These are phyloP conservation scores for Acanthopagrus latus DNA, from an alignment of 2,797 vertebrate genomes.

Conservation along the genomic window DNA sequence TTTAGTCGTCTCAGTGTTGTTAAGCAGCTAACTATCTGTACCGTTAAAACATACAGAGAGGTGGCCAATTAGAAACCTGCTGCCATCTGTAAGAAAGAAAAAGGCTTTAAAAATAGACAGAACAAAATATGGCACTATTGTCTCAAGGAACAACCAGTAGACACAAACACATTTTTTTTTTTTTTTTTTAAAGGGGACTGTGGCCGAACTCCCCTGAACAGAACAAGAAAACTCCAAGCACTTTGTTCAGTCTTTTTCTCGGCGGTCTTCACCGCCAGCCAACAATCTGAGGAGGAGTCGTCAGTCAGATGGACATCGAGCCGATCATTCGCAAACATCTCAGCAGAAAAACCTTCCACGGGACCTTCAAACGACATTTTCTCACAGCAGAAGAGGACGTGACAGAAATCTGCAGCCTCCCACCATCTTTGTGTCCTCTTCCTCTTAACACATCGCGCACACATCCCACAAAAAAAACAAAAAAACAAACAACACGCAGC, in stretches of 20 bases:
- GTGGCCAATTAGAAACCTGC: slow-evolving; percentile 81
- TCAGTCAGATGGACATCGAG: slow-evolving; percentile 60
- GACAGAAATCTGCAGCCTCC: slow-evolving; percentile 25
- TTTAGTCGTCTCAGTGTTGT: slow-evolving; percentile 68
- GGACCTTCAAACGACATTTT: slow-evolving; percentile 35
- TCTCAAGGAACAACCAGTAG: slow-evolving; percentile 79
- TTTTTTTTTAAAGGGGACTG: slow-evolving; percentile 62
- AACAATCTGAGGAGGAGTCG: slow-evolving; percentile 43
- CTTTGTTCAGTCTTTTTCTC: slow-evolving; percentile 57
- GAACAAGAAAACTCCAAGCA: slow-evolving; percentile 44
- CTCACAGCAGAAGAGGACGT: slow-evolving; percentile 23
- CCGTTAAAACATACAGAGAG: slow-evolving; percentile 75
- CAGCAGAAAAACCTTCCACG: slow-evolving; percentile 43
- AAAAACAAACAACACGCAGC: slow-evolving; percentile 41
- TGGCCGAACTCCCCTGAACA: slow-evolving; percentile 51
- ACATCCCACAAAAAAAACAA: too few relatives aligned
- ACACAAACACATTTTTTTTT: slow-evolving; percentile 72
- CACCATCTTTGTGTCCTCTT: background rate
- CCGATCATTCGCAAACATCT: slow-evolving; percentile 43
- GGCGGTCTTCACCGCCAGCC: slow-evolving; percentile 50
- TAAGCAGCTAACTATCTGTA: slow-evolving; percentile 81
- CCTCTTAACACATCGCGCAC: slow-evolving; percentile 37
- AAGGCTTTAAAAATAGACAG: slow-evolving; percentile 67
- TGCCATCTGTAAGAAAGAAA: slow-evolving; percentile 71
- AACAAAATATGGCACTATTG: slow-evolving; percentile 85